Evolutionary conservation across 2,888 invertebrate genomes (phyloP).

Genomic region (Agrilus cyanescens): DNA sequence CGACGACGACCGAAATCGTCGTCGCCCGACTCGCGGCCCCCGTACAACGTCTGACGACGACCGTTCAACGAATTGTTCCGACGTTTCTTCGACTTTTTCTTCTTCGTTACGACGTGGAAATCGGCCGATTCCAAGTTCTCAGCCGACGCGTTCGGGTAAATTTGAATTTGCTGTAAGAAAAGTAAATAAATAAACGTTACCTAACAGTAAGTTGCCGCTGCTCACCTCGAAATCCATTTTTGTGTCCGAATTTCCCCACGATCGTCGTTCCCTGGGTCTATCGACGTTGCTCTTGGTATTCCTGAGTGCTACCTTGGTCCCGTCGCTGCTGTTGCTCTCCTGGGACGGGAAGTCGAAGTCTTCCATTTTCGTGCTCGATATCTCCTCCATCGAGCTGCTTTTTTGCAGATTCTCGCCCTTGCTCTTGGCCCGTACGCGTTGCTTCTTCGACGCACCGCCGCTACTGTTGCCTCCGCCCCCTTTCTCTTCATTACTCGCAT

Average conservation of each 20-base stretch:
- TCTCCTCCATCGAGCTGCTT: slow-evolving; percentile 70
- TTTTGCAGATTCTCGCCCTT: slow-evolving; percentile 44
- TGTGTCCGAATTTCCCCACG: slow-evolving; percentile 30
- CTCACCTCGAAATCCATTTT: slow-evolving; percentile 5
- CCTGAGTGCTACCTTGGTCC: slow-evolving; percentile 22
- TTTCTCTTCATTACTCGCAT: slow-evolving; percentile 37
- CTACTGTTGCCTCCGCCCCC: slow-evolving; percentile 38
- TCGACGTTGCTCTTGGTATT: slow-evolving; percentile 25
- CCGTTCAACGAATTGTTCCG: slow-evolving; percentile 38
- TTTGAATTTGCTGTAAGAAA: slow-evolving; percentile 7
- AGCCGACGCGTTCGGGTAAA: slow-evolving; percentile 30
- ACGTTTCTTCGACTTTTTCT: slow-evolving; percentile 66
- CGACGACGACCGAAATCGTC: slow-evolving; percentile 18
- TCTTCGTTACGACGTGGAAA: slow-evolving; percentile 74
- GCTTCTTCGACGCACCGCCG: slow-evolving; percentile 24
- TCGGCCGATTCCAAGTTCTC: slow-evolving; percentile 49
- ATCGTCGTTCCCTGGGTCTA: slow-evolving; percentile 26
- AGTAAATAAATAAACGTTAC: slow-evolving; percentile 4
- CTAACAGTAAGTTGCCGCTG: background rate
- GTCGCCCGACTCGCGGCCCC: slow-evolving; percentile 10
- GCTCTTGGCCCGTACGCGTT: slow-evolving; percentile 28
- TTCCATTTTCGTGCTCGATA: slow-evolving; percentile 63
- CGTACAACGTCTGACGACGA: slow-evolving; percentile 13
- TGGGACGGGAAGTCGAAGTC: slow-evolving; percentile 37
- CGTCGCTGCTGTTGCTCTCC: slow-evolving; percentile 20